A percentile compares a stretch with the other conserved stretches of the same genome.
Evolutionary conservation across 2,113 vertebrate species (phyloP).

Genomic region (Gymnorhina tibicen): DNA sequence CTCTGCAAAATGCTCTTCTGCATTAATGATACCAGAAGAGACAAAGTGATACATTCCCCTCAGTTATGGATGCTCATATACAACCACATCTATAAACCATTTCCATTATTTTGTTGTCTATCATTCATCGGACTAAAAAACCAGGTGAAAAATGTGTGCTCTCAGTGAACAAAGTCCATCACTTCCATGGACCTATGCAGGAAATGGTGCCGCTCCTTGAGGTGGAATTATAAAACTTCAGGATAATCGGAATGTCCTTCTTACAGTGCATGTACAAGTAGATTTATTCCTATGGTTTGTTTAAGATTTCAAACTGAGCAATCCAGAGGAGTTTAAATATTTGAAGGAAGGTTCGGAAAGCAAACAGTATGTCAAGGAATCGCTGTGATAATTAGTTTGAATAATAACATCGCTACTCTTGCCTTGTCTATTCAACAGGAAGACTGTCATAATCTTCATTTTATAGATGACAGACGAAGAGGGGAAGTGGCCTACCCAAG

Average conservation of each 20-base stretch:
- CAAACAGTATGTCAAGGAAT: background rate
- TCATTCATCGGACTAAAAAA: background rate
- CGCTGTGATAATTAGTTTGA: background rate
- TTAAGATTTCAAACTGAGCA: slow-evolving; percentile 15
- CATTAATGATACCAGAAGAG: background rate
- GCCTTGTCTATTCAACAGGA: background rate
- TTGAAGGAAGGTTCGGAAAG: slow-evolving; percentile 12
- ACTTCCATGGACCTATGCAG: background rate
- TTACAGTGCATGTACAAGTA: background rate
- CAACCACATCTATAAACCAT: background rate
- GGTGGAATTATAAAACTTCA: background rate
- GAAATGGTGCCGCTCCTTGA: background rate
- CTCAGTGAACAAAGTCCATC: background rate
- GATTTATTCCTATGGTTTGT: background rate
- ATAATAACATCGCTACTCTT: background rate
- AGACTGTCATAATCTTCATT: background rate
- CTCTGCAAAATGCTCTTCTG: background rate
- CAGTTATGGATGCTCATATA: background rate
- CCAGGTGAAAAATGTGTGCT: background rate
- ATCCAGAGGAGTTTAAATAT: slow-evolving; percentile 12
- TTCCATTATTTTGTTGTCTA: background rate
- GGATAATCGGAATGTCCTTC: background rate
- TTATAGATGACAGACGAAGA: background rate
- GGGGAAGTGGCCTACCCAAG: background rate
- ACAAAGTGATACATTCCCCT: background rate